Percentiles rank a stretch among this genome's conserved stretches.
Evolutionary conservation across 2,113 vertebrate species (phyloP).

Genomic region (Anas platyrhynchos): DNA sequence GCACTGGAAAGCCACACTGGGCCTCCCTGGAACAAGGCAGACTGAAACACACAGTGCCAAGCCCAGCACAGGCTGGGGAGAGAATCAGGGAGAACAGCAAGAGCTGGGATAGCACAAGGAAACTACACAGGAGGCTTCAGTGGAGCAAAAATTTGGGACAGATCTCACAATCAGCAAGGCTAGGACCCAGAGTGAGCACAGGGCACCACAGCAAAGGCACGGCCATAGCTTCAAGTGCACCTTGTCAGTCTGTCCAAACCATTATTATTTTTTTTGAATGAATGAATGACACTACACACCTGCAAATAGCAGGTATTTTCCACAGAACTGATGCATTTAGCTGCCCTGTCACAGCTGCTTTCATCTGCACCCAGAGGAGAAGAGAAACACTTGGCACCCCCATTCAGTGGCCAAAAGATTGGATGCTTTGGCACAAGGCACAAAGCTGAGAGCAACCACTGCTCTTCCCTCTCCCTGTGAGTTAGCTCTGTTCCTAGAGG

Average conservation of each 20-base stretch:
- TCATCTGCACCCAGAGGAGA: neutral
- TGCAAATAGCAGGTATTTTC: slow-evolving; percentile 16
- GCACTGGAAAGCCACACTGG: neutral
- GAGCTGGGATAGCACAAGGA: neutral
- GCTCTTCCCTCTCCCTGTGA: neutral
- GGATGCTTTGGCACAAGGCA: neutral
- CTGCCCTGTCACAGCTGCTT: neutral
- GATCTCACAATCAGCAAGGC: neutral
- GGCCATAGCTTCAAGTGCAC: neutral
- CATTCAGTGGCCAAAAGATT: neutral
- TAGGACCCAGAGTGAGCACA: neutral
- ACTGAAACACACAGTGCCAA: neutral
- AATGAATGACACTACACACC: neutral
- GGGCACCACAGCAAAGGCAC: neutral
- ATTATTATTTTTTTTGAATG: neutral
- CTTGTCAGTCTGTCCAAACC: neutral
- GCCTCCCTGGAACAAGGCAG: neutral
- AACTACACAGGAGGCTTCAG: neutral
- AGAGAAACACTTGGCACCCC: neutral
- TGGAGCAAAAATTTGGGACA: neutral
- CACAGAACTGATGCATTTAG: neutral
- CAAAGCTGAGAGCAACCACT: neutral
- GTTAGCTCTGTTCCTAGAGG: neutral
- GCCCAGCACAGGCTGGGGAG: neutral
- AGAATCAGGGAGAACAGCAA: neutral